phyloP scores from a whole-genome alignment of 2,113 vertebrate species.

The Eira barbara region DNA sequence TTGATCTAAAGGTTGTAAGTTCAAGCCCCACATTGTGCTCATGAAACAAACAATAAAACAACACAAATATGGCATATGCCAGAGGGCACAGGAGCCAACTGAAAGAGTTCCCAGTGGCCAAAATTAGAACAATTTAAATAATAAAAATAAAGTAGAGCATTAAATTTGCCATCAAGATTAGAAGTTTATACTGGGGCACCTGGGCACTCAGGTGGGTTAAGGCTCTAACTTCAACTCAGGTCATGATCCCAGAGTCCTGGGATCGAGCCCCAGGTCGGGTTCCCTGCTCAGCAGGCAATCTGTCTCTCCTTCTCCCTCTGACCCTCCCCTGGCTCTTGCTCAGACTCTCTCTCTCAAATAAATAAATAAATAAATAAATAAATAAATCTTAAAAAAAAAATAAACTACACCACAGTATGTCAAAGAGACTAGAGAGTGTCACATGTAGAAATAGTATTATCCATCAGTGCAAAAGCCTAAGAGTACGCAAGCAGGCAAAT shows the following conservation, averaged over 20 bases:
- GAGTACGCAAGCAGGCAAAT: neutral
- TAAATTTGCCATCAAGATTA: neutral
- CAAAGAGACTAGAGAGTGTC: neutral
- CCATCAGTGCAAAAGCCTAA: neutral
- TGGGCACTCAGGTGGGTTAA: neutral
- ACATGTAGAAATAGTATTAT: neutral
- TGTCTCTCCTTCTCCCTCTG: neutral
- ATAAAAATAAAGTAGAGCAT: neutral
- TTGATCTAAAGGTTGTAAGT: neutral
- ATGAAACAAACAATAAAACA: neutral
- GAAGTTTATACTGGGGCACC: neutral
- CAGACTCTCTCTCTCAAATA: neutral
- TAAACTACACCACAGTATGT: neutral
- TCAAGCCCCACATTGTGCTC: neutral
- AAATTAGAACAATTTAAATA: neutral
- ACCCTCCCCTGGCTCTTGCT: neutral
- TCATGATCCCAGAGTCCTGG: neutral
- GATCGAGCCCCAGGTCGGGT: neutral
- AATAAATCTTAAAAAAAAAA: neutral
- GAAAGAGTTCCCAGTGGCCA: neutral
- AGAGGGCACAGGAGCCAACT: neutral
- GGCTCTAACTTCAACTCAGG: neutral
- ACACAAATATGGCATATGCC: neutral
- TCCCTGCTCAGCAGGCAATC: neutral
- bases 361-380: neutral